Conservation (phyloP, 1,140 invertebrate genomes). For the Metaphire vulgaris region DNA sequence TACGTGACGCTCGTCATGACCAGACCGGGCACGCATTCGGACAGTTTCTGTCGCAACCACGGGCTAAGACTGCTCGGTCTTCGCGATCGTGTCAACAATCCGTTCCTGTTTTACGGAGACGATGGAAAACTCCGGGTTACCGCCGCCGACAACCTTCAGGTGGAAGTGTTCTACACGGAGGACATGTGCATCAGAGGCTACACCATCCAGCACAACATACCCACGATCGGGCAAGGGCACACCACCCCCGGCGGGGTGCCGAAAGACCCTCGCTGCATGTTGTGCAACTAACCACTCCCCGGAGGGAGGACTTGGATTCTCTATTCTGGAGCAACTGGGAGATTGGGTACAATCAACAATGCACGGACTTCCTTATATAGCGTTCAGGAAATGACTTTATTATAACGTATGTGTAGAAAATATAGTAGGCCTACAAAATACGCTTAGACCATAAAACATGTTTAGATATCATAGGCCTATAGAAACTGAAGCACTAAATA, state of each 20-base stretch:
- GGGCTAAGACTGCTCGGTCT: constrained; percentile 29
- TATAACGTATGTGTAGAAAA: too few species aligned
- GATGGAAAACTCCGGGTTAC: background rate
- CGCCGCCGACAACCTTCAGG: background rate
- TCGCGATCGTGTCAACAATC: constrained; percentile 31
- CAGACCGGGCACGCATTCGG: constrained; percentile 23
- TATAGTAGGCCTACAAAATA: too few species aligned
- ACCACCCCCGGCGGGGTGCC: background rate
- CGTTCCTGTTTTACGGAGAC: background rate
- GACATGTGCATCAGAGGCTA: background rate
- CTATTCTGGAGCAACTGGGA: too few species aligned
- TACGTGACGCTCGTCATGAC: constrained; percentile 36
- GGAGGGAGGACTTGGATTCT: too few species aligned
- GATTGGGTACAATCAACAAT: too few species aligned
- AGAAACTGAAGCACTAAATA: too few species aligned
- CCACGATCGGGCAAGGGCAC: background rate
- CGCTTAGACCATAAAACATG: too few species aligned
- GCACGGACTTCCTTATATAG: too few species aligned
- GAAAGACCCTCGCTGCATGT: too few species aligned
- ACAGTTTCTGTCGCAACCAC: constrained; percentile 39
- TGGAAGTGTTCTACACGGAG: background rate
- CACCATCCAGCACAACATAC: background rate
- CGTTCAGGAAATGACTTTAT: too few species aligned
- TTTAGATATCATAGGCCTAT: too few species aligned
- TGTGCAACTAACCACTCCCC: too few species aligned